A percentile compares a stretch with the other conserved stretches of the same genome.
These are phyloP conservation scores for Ormia ochracea DNA, from an alignment of 2,888 invertebrate genomes.

Conservation along the genomic window DNA sequence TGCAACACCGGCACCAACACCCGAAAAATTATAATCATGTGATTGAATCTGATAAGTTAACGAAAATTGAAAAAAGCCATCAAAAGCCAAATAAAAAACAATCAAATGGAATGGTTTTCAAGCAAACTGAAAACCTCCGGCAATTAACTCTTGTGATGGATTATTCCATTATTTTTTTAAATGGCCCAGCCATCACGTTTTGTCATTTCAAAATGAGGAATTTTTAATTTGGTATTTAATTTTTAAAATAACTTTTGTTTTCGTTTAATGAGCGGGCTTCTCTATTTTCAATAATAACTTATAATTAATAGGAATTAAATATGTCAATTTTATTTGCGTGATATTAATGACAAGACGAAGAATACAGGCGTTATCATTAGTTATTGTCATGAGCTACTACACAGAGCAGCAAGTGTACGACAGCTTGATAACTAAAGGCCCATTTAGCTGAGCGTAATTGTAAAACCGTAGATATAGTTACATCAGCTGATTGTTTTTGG, in stretches of 20 bases:
- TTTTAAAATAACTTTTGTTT: no score
- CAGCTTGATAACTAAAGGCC: no score
- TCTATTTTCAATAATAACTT: no score
- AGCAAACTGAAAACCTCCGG: background rate
- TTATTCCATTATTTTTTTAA: background rate
- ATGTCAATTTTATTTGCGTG: no score
- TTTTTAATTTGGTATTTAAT: background rate
- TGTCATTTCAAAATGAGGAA: background rate
- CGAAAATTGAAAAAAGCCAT: background rate
- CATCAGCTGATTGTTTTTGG: no score
- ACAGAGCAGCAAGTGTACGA: background rate
- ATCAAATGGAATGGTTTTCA: background rate
- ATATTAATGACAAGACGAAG: no score
- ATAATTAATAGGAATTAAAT: background rate
- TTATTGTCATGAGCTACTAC: background rate
- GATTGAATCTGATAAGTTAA: slow-evolving; percentile 14
- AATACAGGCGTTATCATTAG: no score
- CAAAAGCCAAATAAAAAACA: background rate
- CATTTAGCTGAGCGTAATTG: no score
- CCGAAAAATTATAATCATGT: slow-evolving; percentile 7
- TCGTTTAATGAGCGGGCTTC: no score
- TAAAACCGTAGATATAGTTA: no score
- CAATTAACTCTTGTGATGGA: no score
- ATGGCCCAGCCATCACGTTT: background rate
- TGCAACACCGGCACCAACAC: background rate